Percentiles rank a stretch among this genome's conserved stretches.
Conservation (phyloP, 2,797 vertebrate species). For the Avahi laniger region DNA sequence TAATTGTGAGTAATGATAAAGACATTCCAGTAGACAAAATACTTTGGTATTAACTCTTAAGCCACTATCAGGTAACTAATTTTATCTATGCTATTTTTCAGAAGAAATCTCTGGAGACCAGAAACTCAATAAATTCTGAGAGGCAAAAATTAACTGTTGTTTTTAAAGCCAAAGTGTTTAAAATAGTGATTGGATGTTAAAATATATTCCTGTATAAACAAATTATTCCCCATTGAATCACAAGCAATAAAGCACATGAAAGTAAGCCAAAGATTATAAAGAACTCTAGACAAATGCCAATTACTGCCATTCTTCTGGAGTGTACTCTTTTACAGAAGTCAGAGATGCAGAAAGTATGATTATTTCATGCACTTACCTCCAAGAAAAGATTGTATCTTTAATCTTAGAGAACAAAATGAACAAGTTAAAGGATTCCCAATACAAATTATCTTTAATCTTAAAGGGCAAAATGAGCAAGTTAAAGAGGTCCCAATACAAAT, state of each 20-base stretch:
- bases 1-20: neutral
- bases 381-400: conserved; percentile 19
- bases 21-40: neutral
- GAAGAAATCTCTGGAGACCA: neutral
- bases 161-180: neutral
- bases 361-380: neutral
- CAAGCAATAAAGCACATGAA: neutral
- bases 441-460: conserved; percentile 15
- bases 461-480: neutral
- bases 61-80: neutral
- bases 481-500: neutral
- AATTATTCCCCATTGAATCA: conserved; percentile 3
- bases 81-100: neutral
- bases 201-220: neutral
- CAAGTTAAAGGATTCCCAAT: neutral
- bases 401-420: neutral
- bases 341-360: neutral
- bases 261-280: conserved; percentile 14
- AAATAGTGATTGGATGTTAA: neutral
- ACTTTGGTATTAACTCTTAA: neutral
- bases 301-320: neutral
- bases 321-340: neutral
- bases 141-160: conserved; percentile 23
- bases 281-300: neutral
- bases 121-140: neutral